These are phyloP conservation scores for Psilanteris sp. DNA, from an alignment of 1,140 invertebrate genomes.

Conservation along the genomic window DNA sequence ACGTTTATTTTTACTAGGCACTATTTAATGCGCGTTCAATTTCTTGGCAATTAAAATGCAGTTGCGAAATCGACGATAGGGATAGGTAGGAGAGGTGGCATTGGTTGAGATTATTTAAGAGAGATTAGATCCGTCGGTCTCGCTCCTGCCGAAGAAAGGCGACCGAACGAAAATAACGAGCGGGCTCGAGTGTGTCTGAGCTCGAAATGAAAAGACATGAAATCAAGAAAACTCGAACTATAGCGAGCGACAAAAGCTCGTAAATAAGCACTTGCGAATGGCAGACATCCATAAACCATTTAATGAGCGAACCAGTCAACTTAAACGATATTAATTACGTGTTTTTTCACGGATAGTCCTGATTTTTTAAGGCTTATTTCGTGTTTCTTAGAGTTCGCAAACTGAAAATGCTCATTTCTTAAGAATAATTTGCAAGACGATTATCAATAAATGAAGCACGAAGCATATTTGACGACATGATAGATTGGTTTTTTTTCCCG, in stretches of 20 bases:
- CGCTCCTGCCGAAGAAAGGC: constrained; percentile 16
- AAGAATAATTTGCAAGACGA: no score
- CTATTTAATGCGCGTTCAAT: constrained; percentile 30
- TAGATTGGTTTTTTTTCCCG: no score
- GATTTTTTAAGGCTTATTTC: no score
- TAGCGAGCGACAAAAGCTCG: constrained; percentile 35
- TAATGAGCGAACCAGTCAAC: constrained; percentile 33
- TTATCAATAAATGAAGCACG: no score
- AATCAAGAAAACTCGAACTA: constrained; percentile 36
- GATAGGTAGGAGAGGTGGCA: background rate
- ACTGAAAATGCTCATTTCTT: no score
- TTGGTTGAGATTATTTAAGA: constrained; percentile 31
- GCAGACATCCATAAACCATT: constrained; percentile 39
- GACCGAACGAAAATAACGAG: constrained; percentile 49
- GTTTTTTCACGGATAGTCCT: constrained; percentile 11
- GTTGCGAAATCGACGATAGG: constrained; percentile 5
- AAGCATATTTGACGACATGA: no score
- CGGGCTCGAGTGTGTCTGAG: constrained; percentile 40
- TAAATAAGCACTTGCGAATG: constrained; percentile 44
- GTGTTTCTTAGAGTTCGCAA: no score
- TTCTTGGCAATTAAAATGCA: constrained; percentile 54
- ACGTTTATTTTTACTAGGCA: constrained; percentile 22
- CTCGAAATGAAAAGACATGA: constrained; percentile 46
- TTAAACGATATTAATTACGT: constrained; percentile 49
- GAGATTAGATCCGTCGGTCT: constrained; percentile 32